A percentile compares a stretch with the other conserved stretches of the same genome.
phyloP scores from a whole-genome alignment of 2,113 vertebrate genomes.

The Lasiurus borealis region DNA sequence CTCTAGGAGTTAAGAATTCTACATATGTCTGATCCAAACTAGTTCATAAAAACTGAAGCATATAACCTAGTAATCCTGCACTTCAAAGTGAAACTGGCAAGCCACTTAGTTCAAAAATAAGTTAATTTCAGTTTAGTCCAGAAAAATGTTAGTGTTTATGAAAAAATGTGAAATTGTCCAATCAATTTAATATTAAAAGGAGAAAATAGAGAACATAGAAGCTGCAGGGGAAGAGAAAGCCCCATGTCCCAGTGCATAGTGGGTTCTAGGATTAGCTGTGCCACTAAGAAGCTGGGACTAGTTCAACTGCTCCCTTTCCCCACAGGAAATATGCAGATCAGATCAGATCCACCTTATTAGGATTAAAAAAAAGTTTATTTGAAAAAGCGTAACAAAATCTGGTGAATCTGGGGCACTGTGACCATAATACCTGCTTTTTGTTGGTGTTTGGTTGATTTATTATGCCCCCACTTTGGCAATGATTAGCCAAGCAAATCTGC shows the following conservation, averaged over 20 bases:
- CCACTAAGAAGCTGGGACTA: neutral
- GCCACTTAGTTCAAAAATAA: conserved; percentile 40
- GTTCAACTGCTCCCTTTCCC: neutral
- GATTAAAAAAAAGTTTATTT: neutral
- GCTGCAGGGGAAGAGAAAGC: neutral
- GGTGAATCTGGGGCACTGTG: neutral
- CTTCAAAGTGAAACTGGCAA: conserved; percentile 41
- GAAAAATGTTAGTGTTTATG: conserved; percentile 38
- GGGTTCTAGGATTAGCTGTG: neutral
- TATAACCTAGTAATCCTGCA: neutral
- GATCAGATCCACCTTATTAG: neutral
- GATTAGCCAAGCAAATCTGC: conserved; percentile 60
- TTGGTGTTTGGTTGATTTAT: neutral
- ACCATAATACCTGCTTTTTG: conserved; percentile 6
- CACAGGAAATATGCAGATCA: neutral
- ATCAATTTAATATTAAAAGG: neutral
- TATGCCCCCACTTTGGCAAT: conserved; percentile 2
- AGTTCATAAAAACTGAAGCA: conserved; percentile 36
- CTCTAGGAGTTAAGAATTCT: conserved; percentile 9
- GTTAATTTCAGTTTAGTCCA: conserved; percentile 35
- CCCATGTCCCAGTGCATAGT: neutral
- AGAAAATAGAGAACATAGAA: neutral
- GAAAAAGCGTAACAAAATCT: conserved; percentile 40
- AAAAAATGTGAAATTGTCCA: neutral
- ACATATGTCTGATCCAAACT: neutral